phyloP scores from a whole-genome alignment of 35 echinoderm and acorn worm genomes.

The Eucidaris tribuloides region DNA sequence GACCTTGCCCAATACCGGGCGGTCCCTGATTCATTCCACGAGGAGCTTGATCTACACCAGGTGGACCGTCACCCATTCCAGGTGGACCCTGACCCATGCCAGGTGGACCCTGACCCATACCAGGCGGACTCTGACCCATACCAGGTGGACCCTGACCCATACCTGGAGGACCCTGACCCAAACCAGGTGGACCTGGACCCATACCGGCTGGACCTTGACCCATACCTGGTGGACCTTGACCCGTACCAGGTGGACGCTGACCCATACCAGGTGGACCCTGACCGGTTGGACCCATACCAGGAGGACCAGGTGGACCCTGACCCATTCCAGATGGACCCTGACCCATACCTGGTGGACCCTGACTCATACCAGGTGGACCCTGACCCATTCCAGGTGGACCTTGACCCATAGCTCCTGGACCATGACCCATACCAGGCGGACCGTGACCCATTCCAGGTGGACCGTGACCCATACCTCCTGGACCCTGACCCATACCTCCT shows the following conservation, averaged over 20 bases:
- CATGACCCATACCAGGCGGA: neutral
- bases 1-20: no score
- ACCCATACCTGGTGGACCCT: neutral
- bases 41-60: no score
- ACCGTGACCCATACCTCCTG: neutral
- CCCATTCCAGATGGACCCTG: neutral
- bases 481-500: neutral
- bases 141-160: neutral
- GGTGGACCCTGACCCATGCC: neutral
- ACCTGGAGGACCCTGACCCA: neutral
- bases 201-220: neutral
- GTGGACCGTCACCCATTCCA: no score
- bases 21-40: no score
- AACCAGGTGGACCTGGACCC: neutral
- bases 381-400: neutral
- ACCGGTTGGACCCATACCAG: no score
- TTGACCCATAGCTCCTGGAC: neutral
- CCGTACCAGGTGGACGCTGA: neutral
- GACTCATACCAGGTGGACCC: neutral
- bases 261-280: conserved; percentile 1
- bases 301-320: conserved; percentile 8
- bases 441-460: neutral
- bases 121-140: neutral
- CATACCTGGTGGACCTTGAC: neutral
- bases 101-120: neutral